A percentile compares a stretch with the other conserved stretches of the same genome.
These are phyloP conservation scores for Biston stratarius DNA, from an alignment of 2,888 invertebrate species.

Conservation along the genomic window DNA sequence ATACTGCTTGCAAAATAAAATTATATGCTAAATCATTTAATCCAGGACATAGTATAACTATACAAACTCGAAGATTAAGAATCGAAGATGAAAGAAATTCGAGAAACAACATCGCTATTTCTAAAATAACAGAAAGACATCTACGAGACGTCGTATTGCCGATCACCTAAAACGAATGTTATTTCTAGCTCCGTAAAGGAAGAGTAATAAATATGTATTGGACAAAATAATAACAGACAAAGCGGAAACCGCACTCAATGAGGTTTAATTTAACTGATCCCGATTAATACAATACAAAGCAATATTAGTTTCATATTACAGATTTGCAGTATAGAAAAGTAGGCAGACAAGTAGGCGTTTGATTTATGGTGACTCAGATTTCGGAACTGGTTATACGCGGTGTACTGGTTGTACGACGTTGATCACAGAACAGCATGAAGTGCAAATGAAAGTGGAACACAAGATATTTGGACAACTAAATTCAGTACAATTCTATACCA, in stretches of 20 bases:
- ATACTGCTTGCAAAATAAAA: too few species aligned
- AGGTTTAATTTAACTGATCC: constrained; percentile 20
- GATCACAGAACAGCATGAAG: constrained; percentile 54
- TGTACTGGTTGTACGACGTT: too few species aligned
- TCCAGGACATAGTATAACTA: not conserved
- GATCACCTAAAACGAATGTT: constrained; percentile 13
- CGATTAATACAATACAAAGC: constrained; percentile 31
- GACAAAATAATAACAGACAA: constrained; percentile 25
- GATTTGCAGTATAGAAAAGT: constrained; percentile 44
- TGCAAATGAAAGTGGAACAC: constrained; percentile 43
- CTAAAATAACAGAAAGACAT: constrained; percentile 18
- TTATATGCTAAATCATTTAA: not conserved
- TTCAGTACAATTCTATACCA: not conserved
- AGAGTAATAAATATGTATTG: constrained; percentile 28
- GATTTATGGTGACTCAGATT: constrained; percentile 69
- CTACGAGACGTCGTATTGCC: constrained; percentile 8
- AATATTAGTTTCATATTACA: constrained; percentile 25
- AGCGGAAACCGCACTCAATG: constrained; percentile 13
- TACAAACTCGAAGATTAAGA: not conserved
- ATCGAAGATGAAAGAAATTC: not conserved
- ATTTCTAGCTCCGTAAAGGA: constrained; percentile 13
- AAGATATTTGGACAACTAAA: constrained; percentile 6
- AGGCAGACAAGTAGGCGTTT: constrained; percentile 51
- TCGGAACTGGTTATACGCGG: constrained; percentile 70
- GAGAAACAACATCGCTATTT: not conserved